These are phyloP conservation scores for Kradibia gibbosae DNA, from an alignment of 1,140 invertebrate species.

Conservation along the genomic window DNA sequence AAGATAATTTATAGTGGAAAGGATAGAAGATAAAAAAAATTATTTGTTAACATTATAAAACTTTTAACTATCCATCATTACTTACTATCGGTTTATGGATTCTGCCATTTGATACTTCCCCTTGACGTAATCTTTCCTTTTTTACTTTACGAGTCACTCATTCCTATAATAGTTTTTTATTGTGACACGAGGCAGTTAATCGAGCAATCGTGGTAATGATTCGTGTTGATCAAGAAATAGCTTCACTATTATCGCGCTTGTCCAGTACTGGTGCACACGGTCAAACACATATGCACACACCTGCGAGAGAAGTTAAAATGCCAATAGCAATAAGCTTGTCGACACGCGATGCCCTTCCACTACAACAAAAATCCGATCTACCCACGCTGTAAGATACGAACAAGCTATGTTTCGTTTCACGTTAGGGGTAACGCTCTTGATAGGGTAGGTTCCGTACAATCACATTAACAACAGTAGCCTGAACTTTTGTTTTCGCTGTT, in stretches of 20 bases:
- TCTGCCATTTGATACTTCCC: not conserved
- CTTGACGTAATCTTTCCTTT: not conserved
- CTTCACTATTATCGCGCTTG: not conserved
- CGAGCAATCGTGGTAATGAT: slow-evolving; percentile 32
- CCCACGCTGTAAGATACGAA: slow-evolving; percentile 15
- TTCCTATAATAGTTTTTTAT: not conserved
- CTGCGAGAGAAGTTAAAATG: slow-evolving; percentile 41
- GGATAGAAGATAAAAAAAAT: too few relatives aligned
- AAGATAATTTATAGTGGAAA: too few relatives aligned
- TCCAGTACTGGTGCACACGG: not conserved
- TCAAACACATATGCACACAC: not conserved
- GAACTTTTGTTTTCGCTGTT: slow-evolving; percentile 22
- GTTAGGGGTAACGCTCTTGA: slow-evolving; percentile 26
- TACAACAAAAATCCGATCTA: not conserved
- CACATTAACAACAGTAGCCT: slow-evolving; percentile 37
- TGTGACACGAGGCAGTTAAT: slow-evolving; percentile 38
- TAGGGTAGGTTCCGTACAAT: slow-evolving; percentile 44
- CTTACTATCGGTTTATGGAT: not conserved
- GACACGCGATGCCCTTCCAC: slow-evolving; percentile 49
- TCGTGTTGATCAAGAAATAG: slow-evolving; percentile 37
- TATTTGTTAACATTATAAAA: too few relatives aligned
- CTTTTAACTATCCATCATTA: not conserved
- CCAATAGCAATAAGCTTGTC: slow-evolving; percentile 44
- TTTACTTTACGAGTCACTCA: not conserved
- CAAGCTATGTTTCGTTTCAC: not conserved